These are phyloP conservation scores for Temnothorax ravouxi DNA, from an alignment of 2,888 invertebrate genomes.

Conservation along the genomic window DNA sequence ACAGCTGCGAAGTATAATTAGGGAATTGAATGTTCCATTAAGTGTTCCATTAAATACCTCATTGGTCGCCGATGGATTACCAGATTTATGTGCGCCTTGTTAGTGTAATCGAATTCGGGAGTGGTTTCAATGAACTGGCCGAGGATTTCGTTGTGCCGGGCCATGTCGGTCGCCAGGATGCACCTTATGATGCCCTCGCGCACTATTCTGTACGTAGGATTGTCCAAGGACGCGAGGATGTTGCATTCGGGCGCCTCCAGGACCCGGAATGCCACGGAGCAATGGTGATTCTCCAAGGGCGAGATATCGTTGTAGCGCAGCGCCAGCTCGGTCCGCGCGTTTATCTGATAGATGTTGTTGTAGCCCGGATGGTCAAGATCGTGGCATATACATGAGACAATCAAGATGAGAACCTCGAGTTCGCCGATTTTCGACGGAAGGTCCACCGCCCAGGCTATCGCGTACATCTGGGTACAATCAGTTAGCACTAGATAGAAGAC, in stretches of 20 bases:
- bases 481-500: neutral
- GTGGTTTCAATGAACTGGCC: constrained; percentile 90
- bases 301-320: constrained; percentile 95
- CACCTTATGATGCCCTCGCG: constrained; percentile 93
- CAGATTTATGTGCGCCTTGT: constrained; percentile 91
- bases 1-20: constrained; percentile 87
- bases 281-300: constrained; percentile 95
- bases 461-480: constrained; percentile 90
- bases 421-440: constrained; percentile 91
- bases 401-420: constrained; percentile 91
- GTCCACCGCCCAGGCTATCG: constrained; percentile 92
- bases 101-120: constrained; percentile 90
- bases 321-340: constrained; percentile 93
- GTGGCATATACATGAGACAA: constrained; percentile 93
- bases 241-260: constrained; percentile 93
- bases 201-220: constrained; percentile 89
- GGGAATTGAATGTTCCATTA: neutral
- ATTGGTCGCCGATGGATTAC: constrained; percentile 85
- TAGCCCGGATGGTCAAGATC: constrained; percentile 93
- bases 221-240: constrained; percentile 91
- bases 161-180: constrained; percentile 93
- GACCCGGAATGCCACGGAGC: constrained; percentile 94
- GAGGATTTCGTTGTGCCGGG: constrained; percentile 92
- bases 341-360: constrained; percentile 94
- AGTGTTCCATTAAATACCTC: neutral